Evolutionary conservation across 2,113 vertebrate genomes (phyloP).

Genomic region (Macaca mulatta): DNA sequence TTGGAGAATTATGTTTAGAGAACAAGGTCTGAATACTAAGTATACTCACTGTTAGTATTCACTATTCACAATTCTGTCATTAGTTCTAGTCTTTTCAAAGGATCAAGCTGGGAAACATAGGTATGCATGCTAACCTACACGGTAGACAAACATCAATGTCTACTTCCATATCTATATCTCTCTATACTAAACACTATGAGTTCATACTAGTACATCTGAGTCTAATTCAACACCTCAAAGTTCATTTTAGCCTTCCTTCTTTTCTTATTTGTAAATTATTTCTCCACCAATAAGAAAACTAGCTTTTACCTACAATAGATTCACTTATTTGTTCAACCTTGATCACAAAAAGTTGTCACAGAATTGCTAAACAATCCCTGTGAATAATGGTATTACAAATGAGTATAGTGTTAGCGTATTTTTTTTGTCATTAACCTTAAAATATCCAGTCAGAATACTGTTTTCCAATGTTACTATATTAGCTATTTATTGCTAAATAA

Average conservation of each 20-base stretch:
- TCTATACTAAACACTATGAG: neutral
- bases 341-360: neutral
- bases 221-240: neutral
- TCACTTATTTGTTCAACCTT: constrained; percentile 1
- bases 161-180: neutral
- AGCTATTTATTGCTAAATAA: neutral
- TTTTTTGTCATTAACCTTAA: neutral
- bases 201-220: neutral
- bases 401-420: neutral
- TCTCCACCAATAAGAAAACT: neutral
- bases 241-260: neutral
- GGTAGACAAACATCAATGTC: neutral
- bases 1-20: neutral
- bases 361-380: neutral
- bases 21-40: neutral
- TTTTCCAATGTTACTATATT: neutral
- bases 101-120: neutral
- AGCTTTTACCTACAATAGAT: neutral
- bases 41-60: neutral
- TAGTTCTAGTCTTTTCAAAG: neutral
- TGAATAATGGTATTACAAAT: neutral
- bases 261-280: neutral
- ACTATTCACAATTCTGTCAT: neutral
- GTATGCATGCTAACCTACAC: neutral
- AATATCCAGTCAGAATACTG: neutral